phyloP scores from a whole-genome alignment of 2,888 invertebrate species.

The Cheilosia impressa region DNA sequence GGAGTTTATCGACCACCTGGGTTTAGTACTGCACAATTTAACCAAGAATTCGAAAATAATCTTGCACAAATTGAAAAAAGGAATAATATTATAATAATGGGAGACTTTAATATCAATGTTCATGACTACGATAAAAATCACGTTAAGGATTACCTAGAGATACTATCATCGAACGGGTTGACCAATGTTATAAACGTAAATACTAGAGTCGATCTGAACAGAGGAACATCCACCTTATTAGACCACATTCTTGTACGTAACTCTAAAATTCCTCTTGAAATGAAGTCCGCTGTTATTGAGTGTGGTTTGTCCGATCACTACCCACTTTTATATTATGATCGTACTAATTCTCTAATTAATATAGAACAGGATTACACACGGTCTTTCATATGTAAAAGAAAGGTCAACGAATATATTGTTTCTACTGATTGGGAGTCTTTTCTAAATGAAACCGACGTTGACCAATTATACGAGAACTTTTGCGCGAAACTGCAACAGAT shows the following conservation, averaged over 20 bases:
- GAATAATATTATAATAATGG: background rate
- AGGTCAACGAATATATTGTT: background rate
- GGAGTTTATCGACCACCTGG: slow-evolving; percentile 25
- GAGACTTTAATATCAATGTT: background rate
- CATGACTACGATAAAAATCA: background rate
- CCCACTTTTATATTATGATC: background rate
- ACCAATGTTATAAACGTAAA: slow-evolving; percentile 8
- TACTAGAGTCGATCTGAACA: background rate
- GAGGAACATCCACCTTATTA: slow-evolving; percentile 4
- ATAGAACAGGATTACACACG: background rate
- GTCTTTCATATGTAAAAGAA: background rate
- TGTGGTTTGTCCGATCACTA: slow-evolving; percentile 7
- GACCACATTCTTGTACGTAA: slow-evolving; percentile 8
- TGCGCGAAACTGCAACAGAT: background rate
- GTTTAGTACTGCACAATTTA: background rate
- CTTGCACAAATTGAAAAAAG: background rate
- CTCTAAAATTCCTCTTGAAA: slow-evolving; percentile 1
- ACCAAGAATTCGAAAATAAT: slow-evolving; percentile 5
- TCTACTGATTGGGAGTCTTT: background rate
- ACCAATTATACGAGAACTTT: background rate
- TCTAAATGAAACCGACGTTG: background rate
- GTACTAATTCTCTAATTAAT: background rate
- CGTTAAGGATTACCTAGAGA: slow-evolving; percentile 1
- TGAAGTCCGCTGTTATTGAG: background rate
- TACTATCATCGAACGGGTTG: background rate